A percentile compares a stretch with the other conserved stretches of the same genome.
Evolutionary conservation across 2,888 invertebrate species (phyloP).

Genomic region (Caenorhabditis uteleia): DNA sequence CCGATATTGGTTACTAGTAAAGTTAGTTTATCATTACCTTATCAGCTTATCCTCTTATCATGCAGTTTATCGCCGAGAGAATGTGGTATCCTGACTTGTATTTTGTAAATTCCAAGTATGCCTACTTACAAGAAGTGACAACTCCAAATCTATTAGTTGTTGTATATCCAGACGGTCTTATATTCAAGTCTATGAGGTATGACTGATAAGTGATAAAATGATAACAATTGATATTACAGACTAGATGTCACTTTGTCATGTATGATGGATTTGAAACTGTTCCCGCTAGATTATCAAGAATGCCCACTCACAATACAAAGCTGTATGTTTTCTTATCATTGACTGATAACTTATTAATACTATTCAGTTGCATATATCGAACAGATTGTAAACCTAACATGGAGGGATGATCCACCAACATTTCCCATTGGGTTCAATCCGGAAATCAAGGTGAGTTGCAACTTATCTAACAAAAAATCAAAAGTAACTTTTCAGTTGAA

Average conservation of each 20-base stretch:
- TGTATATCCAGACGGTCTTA: conserved; percentile 69
- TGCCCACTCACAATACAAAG: conserved; percentile 68
- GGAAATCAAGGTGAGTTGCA: conserved; percentile 49
- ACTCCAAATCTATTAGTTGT: conserved; percentile 60
- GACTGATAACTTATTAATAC: no score
- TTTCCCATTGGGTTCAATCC: conserved; percentile 66
- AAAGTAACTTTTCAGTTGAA: conserved; percentile 46
- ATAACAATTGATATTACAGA: conserved; percentile 35
- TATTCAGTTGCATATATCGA: conserved; percentile 66
- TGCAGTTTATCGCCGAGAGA: conserved; percentile 62
- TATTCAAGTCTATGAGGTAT: conserved; percentile 68
- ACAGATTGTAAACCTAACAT: conserved; percentile 65
- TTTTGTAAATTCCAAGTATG: conserved; percentile 69
- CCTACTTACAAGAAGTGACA: conserved; percentile 63
- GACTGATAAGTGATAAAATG: neutral
- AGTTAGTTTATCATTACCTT: conserved; percentile 32
- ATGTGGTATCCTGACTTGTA: conserved; percentile 67
- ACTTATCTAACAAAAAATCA: neutral
- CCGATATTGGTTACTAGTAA: conserved; percentile 66
- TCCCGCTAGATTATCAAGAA: conserved; percentile 63
- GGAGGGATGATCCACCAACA: conserved; percentile 63
- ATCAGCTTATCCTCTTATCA: neutral
- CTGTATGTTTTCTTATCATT: conserved; percentile 47
- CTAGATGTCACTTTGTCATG: conserved; percentile 69
- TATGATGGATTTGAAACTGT: conserved; percentile 58